Conservation (phyloP, 1,140 invertebrate genomes). For the Hyles euphorbiae region DNA sequence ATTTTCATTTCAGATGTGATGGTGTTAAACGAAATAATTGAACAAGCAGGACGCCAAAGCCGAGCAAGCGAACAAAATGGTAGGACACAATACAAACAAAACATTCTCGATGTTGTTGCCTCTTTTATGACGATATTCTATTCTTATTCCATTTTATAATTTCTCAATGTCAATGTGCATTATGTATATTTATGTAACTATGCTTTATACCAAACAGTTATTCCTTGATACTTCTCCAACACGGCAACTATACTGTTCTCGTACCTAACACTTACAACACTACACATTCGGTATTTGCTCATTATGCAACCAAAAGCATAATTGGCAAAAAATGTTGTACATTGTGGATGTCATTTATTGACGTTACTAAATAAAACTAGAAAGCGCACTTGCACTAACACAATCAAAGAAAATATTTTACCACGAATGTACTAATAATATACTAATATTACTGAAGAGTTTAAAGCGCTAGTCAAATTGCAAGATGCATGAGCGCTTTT, state of each 20-base stretch:
- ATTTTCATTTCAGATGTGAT: constrained; percentile 88
- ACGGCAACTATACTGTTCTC: not conserved
- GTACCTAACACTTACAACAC: constrained; percentile 25
- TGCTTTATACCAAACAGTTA: constrained; percentile 2
- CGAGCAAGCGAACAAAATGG: constrained; percentile 90
- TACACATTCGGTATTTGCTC: constrained; percentile 67
- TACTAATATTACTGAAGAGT: too few species aligned
- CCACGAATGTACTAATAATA: too few species aligned
- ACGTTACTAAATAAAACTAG: constrained; percentile 22
- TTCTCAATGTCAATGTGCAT: constrained; percentile 2
- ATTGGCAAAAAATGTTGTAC: constrained; percentile 59
- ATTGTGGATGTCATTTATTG: constrained; percentile 70
- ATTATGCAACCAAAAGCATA: constrained; percentile 69
- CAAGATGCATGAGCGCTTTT: too few species aligned
- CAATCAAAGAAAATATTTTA: not conserved
- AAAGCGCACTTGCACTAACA: constrained; percentile 22
- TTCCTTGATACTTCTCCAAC: not conserved
- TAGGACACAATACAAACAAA: constrained; percentile 72
- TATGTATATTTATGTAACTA: constrained; percentile 1
- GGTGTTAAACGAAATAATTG: constrained; percentile 98
- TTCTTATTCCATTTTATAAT: constrained; percentile 1
- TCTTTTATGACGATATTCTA: constrained; percentile 6
- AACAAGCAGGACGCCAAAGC: constrained; percentile 88
- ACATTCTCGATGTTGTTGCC: constrained; percentile 26
- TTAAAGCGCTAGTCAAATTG: too few species aligned